These are phyloP conservation scores for Caenorhabditis virilis DNA, from an alignment of 2,888 invertebrate species.

Conservation along the genomic window DNA sequence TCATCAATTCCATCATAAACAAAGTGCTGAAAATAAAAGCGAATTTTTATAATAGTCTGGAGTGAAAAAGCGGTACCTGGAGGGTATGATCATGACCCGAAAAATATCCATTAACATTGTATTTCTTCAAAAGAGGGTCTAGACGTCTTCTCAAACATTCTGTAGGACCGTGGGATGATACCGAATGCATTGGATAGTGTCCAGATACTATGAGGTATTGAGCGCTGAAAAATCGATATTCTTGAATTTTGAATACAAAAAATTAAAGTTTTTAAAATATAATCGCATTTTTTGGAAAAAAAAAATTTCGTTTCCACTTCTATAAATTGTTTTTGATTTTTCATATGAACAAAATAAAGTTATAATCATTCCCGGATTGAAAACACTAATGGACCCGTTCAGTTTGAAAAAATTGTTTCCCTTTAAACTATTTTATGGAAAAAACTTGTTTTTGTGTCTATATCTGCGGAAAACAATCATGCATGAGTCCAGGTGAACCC, in stretches of 20 bases:
- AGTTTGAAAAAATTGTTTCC: no score
- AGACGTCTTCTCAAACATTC: slow-evolving; percentile 69
- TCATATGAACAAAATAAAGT: no score
- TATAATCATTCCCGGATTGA: no score
- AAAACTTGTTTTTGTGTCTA: no score
- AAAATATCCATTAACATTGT: slow-evolving; percentile 71
- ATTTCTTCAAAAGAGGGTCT: slow-evolving; percentile 70
- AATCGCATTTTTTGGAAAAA: no score
- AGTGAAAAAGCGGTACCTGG: slow-evolving; percentile 65
- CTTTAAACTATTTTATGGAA: no score
- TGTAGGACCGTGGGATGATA: slow-evolving; percentile 72
- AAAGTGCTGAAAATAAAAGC: slow-evolving; percentile 37
- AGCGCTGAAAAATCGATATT: slow-evolving; percentile 69
- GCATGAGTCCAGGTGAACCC: no score
- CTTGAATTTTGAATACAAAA: no score
- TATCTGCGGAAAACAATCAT: no score
- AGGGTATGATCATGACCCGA: slow-evolving; percentile 73
- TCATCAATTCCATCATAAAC: slow-evolving; percentile 44
- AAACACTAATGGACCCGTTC: no score
- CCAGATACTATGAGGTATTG: slow-evolving; percentile 71
- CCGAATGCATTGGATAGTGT: slow-evolving; percentile 72
- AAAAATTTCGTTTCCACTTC: no score
- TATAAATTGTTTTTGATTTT: slow-evolving; percentile 3
- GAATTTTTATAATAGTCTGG: slow-evolving; percentile 9
- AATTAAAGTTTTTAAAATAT: no score